Evolutionary conservation across 2,888 invertebrate genomes (phyloP), one percentile per base, ranked within the genome.

Genomic region (Nyleta sp.): DNA sequence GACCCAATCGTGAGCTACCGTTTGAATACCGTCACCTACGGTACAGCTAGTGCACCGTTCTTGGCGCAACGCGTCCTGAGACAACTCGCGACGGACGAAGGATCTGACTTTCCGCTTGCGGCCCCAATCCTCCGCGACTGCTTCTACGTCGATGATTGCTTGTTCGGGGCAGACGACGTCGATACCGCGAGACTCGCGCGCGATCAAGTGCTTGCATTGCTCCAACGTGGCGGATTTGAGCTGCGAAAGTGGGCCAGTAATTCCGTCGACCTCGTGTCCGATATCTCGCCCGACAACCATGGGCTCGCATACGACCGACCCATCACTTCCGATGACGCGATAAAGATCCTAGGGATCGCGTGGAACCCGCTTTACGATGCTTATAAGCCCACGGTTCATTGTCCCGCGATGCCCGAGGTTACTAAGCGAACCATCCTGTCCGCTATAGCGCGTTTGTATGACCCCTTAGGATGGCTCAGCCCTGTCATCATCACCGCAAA

Each of bases 201-300:
- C 33, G 55, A 40, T 28, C 28, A 24, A n/a, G 8, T 50, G n/a
- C 11, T 4, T 13, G 20, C 20, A 17, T n/a, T 46, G 11, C 22
- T 46, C 20, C 20, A 22, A 22, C 46, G 42, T 42, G 17, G 42
- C 4, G 42, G 42, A 15, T 42, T 42, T 11, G 11, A 3, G 1
- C 46, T 55, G 1, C 31, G 67, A 1, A 67, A 55, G 8, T 67
- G 67, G 67, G 67, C 46, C 1, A 55, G 46, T 13, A 67, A 67
- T 57, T 17, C 20, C 17, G 7, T 17, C 4, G 18, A 15, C 4
- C 42, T 42, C 4, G 7, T 42, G 11, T 15, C 17, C 5, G 55
- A 33, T 18, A 28, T 67, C 46, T 22, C 48, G 22, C 28, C 52
- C 0, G 48, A 35, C 2, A 48, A 59, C n/a, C 59, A 59, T 35